phyloP scores from a whole-genome alignment of 2,113 vertebrate genomes.

The Notarius quadriscutis region DNA sequence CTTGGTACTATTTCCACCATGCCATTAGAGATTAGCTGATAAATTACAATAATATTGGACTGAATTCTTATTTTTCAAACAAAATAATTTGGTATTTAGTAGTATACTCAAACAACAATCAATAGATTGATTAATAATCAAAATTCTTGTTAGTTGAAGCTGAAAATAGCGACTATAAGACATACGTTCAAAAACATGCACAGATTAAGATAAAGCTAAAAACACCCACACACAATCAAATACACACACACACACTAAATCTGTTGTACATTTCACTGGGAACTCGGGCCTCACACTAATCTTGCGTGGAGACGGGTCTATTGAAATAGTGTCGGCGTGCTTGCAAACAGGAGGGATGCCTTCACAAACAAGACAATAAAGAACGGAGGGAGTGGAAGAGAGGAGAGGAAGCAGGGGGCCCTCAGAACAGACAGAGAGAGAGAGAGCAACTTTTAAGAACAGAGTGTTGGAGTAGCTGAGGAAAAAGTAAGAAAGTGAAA shows the following conservation, averaged over 20 bases:
- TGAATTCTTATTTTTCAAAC: background rate
- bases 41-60: background rate
- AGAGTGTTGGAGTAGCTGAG: conserved; percentile 11
- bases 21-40: background rate
- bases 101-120: background rate
- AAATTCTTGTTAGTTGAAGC: background rate
- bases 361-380: conserved; percentile 52
- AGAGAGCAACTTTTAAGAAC: background rate
- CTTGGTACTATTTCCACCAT: no score
- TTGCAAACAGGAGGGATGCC: conserved; percentile 35
- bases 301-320: conserved; percentile 34
- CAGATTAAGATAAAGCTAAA: background rate
- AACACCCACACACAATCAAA: background rate
- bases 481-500: conserved; percentile 1
- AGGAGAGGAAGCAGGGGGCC: conserved; percentile 23
- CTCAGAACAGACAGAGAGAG: background rate
- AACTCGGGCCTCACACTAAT: conserved; percentile 37
- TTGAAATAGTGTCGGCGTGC: conserved; percentile 30
- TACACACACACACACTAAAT: background rate
- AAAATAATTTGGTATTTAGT: background rate
- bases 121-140: background rate
- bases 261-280: conserved; percentile 22
- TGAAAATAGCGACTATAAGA: background rate
- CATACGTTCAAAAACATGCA: background rate
- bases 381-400: conserved; percentile 32